phyloP scores from a whole-genome alignment of 2,888 invertebrate genomes.

The Quadroppia sp. region DNA sequence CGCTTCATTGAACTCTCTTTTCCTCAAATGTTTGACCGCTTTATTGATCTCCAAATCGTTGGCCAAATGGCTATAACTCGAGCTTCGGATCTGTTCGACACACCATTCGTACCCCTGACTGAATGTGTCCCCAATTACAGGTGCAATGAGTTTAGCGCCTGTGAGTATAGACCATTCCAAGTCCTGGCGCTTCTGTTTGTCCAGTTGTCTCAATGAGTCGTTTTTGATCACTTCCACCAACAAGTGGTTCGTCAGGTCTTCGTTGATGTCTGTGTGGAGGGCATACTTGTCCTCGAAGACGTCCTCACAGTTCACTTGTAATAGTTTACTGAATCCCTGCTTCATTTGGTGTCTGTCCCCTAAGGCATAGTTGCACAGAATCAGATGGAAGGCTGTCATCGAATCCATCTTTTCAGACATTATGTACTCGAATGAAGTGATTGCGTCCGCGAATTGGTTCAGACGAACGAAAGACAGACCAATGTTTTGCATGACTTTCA shows the following conservation, averaged over 20 bases:
- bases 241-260: slow-evolving; percentile 32
- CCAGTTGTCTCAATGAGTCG: slow-evolving; percentile 69
- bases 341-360: slow-evolving; percentile 91
- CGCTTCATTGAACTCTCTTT: slow-evolving; percentile 71
- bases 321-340: slow-evolving; percentile 79
- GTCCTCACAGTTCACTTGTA: slow-evolving; percentile 75
- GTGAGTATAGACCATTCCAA: slow-evolving; percentile 78
- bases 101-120: slow-evolving; percentile 65
- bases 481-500: slow-evolving; percentile 97
- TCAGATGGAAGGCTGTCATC: slow-evolving; percentile 75
- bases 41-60: slow-evolving; percentile 87
- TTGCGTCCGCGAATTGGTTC: slow-evolving; percentile 94
- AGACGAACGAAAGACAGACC: slow-evolving; percentile 88
- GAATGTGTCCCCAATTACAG: slow-evolving; percentile 65
- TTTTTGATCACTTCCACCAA: slow-evolving; percentile 65
- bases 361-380: slow-evolving; percentile 80
- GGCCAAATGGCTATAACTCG: slow-evolving; percentile 74
- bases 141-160: slow-evolving; percentile 82
- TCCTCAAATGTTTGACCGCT: slow-evolving; percentile 75
- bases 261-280: slow-evolving; percentile 1
- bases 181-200: slow-evolving; percentile 65
- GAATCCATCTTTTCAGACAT: slow-evolving; percentile 83
- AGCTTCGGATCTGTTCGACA: slow-evolving; percentile 79
- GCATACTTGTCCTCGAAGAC: slow-evolving; percentile 52
- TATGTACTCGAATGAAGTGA: slow-evolving; percentile 93